Conservation (phyloP, 2,113 vertebrate genomes). For the Phylloscopus whistleri region DNA sequence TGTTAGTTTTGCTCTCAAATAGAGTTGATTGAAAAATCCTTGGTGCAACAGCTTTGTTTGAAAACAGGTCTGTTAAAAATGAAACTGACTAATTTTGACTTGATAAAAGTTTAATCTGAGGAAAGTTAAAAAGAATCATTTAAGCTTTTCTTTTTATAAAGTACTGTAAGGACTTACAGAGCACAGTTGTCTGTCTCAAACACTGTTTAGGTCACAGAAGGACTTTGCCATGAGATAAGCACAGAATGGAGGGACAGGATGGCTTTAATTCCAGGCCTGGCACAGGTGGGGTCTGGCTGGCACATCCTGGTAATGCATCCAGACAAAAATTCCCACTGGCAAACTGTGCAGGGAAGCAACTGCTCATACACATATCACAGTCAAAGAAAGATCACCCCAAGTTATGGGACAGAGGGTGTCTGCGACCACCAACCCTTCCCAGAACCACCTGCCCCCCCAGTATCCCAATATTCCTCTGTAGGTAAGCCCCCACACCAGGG, state of each 20-base stretch:
- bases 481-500: neutral
- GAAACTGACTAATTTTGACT: neutral
- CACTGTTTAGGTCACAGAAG: neutral
- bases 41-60: neutral
- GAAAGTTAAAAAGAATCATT: neutral
- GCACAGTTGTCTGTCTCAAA: neutral
- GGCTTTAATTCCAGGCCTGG: neutral
- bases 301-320: fast-evolving
- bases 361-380: too few relatives aligned
- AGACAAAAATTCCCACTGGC: neutral
- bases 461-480: neutral
- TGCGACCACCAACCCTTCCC: neutral
- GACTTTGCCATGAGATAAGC: too few relatives aligned
- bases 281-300: fast-evolving
- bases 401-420: neutral
- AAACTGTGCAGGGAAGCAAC: neutral
- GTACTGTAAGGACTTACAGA: neutral
- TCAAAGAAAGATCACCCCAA: neutral
- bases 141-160: neutral
- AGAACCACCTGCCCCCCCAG: fast-evolving
- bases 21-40: neutral
- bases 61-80: neutral
- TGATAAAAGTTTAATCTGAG: neutral
- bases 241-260: neutral
- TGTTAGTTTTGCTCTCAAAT: neutral